Base-by-base conservation (phyloP, 1,140 invertebrate genomes). In the Macrobrachium rosenbergii region DNA sequence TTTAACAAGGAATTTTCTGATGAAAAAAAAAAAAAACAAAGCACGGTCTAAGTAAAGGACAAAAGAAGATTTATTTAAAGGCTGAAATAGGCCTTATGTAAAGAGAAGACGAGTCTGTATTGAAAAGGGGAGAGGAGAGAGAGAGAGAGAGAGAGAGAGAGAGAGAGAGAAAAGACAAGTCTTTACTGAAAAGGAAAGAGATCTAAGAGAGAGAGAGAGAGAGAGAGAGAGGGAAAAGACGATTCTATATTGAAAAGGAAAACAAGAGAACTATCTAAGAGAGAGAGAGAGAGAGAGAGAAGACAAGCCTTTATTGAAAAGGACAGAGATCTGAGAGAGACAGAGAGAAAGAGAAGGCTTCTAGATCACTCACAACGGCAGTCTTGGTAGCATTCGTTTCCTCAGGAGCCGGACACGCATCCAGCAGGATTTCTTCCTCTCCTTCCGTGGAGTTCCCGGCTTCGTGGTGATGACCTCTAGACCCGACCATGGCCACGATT, bases 401-500 rank as follows among this genome's bases (percentile, higher is more conserved):
- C 67, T 69, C 67, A 5, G 67, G 67, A 12, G 67, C 21, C 5
- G 67, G 67, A 37, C 67, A 69, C 0, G 67, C n/a, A 37, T 69
- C 67, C n/a, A 28, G 21, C 17, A 52, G 52, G 0, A 37, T 21
- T 14, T 2, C 67, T 14, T 28, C 16, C 11, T 2, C 28, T 37
- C 28, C n/a, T 37, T 69, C 67, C 16, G 67, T 79, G 11, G 17
- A 58, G 77, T 28, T 37, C 43, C 69, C 37, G 6, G 7, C 63
- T 5, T 60, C 21, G 23, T 45, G 37, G 59, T 84, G 82, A 21
- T 85, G 73, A 2, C 8, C 19, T 19, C 21, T 59, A 14, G 63
- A 21, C 10, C 84, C 84, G 14, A 81, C 84, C 84, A 87, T 87
- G 28, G 77, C 84, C 69, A 87, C 84, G 17, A 87, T 87, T 12